Evolutionary conservation across 2,113 vertebrate genomes (phyloP).

Genomic region (Crotalus tigris): DNA sequence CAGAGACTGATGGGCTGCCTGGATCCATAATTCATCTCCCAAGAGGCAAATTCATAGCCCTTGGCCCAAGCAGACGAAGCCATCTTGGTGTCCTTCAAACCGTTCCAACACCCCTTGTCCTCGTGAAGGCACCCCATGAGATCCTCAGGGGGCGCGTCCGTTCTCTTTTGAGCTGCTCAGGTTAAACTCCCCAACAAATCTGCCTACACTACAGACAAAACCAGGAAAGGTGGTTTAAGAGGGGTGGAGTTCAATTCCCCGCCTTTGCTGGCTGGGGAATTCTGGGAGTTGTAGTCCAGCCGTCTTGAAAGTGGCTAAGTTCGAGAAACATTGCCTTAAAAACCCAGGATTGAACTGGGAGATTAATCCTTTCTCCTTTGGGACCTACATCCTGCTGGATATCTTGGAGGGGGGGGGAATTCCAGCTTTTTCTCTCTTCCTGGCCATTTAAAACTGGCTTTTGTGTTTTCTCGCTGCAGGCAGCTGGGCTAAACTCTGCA

Average conservation of each 20-base stretch:
- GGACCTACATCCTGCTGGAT: not conserved
- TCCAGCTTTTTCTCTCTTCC: not conserved
- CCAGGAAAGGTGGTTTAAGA: not conserved
- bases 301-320: not conserved
- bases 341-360: not conserved
- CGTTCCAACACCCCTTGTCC: not conserved
- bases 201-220: not conserved
- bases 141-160: not conserved
- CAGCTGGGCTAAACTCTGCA: not conserved
- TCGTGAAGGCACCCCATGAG: not conserved
- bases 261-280: not conserved
- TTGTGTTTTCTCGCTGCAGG: not conserved
- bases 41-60: not conserved
- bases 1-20: not conserved
- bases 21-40: not conserved
- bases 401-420: not conserved
- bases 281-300: not conserved
- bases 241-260: not conserved
- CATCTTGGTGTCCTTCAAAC: not conserved
- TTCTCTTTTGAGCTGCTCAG: not conserved
- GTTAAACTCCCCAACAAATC: not conserved
- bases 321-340: not conserved
- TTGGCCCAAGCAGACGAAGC: not conserved
- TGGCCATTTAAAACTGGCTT: not conserved
- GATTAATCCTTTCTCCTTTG: not conserved